Base-by-base conservation (phyloP, 2,888 invertebrate species). In the Argynnis bischoffii region DNA sequence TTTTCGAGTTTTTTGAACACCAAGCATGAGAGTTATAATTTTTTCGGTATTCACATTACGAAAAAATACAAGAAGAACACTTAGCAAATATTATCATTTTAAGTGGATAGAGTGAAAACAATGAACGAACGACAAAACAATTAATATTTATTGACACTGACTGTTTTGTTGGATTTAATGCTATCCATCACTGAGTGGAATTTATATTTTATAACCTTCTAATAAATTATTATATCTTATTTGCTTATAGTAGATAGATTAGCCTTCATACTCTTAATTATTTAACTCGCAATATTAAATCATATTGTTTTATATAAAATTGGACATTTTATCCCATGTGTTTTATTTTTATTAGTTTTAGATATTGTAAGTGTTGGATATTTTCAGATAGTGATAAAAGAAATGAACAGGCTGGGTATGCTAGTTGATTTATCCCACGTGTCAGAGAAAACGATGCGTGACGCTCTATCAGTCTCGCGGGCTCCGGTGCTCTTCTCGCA, bases 321-420 rank as follows among this genome's bases (percentile, higher is more conserved):
- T 41, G 11, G 8, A 26, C 6, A 41, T 41, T 41, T 8, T 11
- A 8, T 41, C 1, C 0, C 8, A 41, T 8, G 26, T 26, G 26
- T 26, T 26, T 26, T 26, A 26, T 26, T 5, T 26, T 26, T 26
- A 4, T 41, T 41, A 11, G 8, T 41, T 41, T 41, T 2, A 11
- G 11, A 41, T 11, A 41, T 41, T 41, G 35, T 35, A 35, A 35
- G 8, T 35, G 35, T 35, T 35, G 1, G 35, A 41, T 41, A 8
- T 69, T 72, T 60, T 16, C 90, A 96, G 96, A 94, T 95, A 79
- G 95, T 97, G 77, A 95, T 97, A 73, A 95, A 95, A 78, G 97
- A 97, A 91, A 97, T 97, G 97, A 97, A 97, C 90, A 95, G 97
- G 3, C 93, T 97, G 70, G 97, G 97, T 35, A 97, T 97, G 96